These are phyloP conservation scores for Sandelia bainsii DNA, from an alignment of 2,797 vertebrate genomes.

Conservation along the genomic window DNA sequence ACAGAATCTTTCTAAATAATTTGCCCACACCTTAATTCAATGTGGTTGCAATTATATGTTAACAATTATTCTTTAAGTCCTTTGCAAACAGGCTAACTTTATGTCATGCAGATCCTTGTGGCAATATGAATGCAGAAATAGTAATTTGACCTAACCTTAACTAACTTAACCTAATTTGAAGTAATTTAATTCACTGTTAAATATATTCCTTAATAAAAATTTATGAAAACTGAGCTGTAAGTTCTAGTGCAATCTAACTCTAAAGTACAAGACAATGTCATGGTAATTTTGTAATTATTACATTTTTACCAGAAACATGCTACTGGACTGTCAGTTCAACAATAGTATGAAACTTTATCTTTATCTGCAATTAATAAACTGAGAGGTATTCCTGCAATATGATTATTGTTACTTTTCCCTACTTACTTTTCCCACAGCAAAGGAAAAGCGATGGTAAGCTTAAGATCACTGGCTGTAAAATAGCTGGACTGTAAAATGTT, in stretches of 20 bases:
- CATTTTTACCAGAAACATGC: neutral
- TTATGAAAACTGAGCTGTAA: neutral
- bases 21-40: neutral
- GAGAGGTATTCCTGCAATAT: neutral
- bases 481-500: too few species aligned
- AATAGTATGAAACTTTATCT: neutral
- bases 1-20: neutral
- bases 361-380: neutral
- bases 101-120: neutral
- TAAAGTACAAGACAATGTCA: neutral
- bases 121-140: neutral
- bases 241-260: neutral
- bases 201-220: neutral
- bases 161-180: neutral
- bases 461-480: too few species aligned
- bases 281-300: neutral
- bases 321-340: neutral
- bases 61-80: neutral
- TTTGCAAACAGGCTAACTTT: neutral
- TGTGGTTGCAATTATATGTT: neutral
- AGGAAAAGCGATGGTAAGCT: neutral
- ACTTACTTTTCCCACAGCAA: neutral
- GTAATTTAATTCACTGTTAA: neutral
- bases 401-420: neutral
- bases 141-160: too few species aligned